Percentiles rank a stretch among this genome's conserved stretches.
phyloP scores from a whole-genome alignment of 2,888 invertebrate genomes.

The Odontothrips loti region DNA sequence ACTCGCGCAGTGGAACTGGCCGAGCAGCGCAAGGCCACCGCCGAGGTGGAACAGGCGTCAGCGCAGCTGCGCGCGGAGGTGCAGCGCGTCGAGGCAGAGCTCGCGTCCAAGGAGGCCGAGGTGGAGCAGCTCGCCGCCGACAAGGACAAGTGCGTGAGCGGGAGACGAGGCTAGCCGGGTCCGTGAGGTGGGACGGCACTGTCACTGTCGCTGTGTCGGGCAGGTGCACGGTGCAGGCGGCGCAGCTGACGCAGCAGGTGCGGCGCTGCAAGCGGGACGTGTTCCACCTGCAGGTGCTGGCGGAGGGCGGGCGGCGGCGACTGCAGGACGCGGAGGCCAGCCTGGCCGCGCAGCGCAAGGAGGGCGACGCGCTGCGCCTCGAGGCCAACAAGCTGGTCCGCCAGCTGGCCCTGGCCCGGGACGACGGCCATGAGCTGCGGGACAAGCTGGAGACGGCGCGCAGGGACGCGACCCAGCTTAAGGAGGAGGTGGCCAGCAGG shows the following conservation, averaged over 20 bases:
- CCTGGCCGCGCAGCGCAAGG: neutral
- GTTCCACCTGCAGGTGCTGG: constrained; percentile 23
- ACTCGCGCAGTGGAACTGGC: constrained; percentile 11
- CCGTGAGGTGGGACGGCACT: neutral
- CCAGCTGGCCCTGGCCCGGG: neutral
- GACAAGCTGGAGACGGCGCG: constrained; percentile 15
- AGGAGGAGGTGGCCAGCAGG: constrained; percentile 18
- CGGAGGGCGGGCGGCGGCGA: constrained; percentile 11
- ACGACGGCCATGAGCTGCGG: neutral
- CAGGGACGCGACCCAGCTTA: constrained; percentile 12
- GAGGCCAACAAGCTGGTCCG: constrained; percentile 3
- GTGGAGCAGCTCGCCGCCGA: neutral
- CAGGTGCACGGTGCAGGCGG: constrained; percentile 13
- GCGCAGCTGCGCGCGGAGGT: neutral
- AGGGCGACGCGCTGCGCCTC: constrained; percentile 13
- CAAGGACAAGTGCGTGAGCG: neutral
- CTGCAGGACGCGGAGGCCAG: neutral
- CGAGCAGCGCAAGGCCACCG: neutral
- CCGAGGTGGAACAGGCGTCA: constrained; percentile 10
- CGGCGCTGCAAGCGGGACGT: constrained; percentile 14
- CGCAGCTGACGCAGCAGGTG: constrained; percentile 15
- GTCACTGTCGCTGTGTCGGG: neutral
- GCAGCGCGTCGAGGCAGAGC: constrained; percentile 3
- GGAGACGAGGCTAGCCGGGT: too few relatives aligned
- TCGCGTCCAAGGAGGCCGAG: constrained; percentile 7